phyloP scores from a whole-genome alignment of 2,113 vertebrate genomes.

The Otolemur garnettii region DNA sequence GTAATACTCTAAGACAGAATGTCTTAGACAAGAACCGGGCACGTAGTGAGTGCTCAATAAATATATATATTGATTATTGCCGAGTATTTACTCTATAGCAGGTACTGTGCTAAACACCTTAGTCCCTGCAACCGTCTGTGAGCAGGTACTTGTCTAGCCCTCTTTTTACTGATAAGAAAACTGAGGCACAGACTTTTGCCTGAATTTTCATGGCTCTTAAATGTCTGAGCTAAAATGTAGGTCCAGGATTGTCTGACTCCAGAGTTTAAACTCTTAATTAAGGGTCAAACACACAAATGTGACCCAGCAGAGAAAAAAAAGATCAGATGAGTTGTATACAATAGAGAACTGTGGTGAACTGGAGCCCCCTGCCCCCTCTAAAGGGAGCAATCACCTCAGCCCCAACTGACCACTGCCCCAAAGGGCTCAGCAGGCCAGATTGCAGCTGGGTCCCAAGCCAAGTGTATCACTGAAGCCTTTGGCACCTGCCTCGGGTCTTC shows the following conservation, averaged over 20 bases:
- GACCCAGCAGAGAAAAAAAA: not conserved
- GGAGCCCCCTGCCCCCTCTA: not conserved
- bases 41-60: not conserved
- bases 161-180: not conserved
- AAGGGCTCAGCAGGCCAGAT: not conserved
- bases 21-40: not conserved
- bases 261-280: not conserved
- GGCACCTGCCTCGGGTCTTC: not conserved
- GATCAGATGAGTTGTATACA: not conserved
- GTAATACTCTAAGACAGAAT: not conserved
- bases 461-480: not conserved
- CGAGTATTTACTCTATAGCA: not conserved
- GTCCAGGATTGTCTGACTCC: not conserved
- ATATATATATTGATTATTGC: rapidly evolving
- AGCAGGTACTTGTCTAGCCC: not conserved
- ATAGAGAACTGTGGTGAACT: not conserved
- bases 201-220: not conserved
- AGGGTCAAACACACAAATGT: not conserved
- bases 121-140: not conserved
- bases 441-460: not conserved
- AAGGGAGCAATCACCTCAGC: not conserved
- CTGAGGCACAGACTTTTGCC: not conserved
- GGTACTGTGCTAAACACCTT: not conserved
- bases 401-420: not conserved
- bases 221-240: not conserved